A percentile compares a stretch with the other conserved stretches of the same genome.
Evolutionary conservation across 2,113 vertebrate species (phyloP).

Genomic region (Isurus oxyrinchus): DNA sequence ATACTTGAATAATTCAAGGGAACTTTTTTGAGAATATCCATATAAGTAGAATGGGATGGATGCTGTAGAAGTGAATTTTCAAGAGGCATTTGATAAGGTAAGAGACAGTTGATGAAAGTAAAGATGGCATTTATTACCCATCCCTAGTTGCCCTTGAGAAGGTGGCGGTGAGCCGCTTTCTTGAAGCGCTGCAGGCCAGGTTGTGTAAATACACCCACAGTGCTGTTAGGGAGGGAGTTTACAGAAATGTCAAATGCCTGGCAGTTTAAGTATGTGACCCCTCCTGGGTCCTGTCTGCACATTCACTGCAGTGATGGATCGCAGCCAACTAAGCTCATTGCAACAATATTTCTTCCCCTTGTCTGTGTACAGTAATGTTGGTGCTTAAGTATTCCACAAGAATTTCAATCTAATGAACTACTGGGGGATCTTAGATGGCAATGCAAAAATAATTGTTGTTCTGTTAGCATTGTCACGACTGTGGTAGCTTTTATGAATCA

Average conservation of each 20-base stretch:
- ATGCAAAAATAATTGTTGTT: neutral
- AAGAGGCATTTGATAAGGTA: neutral
- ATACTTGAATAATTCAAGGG: neutral
- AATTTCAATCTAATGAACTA: neutral
- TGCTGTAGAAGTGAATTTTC: neutral
- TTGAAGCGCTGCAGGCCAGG: no score
- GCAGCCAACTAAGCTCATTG: constrained; percentile 37
- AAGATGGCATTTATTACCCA: no score
- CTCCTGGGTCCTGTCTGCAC: constrained; percentile 37
- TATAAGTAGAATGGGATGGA: neutral
- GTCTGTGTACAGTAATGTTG: neutral
- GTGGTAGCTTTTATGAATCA: neutral
- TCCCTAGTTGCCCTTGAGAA: no score
- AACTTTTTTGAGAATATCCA: neutral
- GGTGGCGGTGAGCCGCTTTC: no score
- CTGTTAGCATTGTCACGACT: neutral
- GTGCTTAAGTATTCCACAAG: neutral
- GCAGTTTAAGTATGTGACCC: neutral
- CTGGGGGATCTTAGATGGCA: neutral
- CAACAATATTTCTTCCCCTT: constrained; percentile 6
- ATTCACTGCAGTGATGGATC: constrained; percentile 43
- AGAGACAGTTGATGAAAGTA: neutral
- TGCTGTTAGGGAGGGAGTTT: no score
- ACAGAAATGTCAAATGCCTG: neutral
- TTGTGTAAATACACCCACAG: no score